Base-by-base conservation (phyloP, 2,888 invertebrate species). In the Epistrophe eligans region DNA sequence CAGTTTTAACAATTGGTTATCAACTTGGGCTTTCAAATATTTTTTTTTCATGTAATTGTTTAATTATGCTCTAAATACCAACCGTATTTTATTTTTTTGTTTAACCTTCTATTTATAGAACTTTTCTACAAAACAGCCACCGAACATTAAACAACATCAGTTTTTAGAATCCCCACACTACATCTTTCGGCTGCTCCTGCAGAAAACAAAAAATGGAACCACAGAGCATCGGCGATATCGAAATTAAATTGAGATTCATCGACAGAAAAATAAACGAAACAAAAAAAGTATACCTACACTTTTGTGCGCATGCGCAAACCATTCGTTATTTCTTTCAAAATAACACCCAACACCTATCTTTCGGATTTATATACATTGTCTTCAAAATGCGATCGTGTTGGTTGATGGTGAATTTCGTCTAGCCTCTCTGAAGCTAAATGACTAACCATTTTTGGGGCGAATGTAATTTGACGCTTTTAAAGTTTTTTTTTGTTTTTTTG, bases 381-480 rank as follows among this genome's bases (percentile, higher is more conserved):
- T 67, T 60, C 55, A 55, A 67, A 50, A 38, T 70, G 43, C 17
- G 48, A 84, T 84, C 71, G 76, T 81, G 52, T 81, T 57, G 62
- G 77, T 81, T 62, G 52, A 72, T 85, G 60, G 71, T 80, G 76
- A 24, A 84, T 43, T 72, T 64, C 50, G 64, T 80, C 79, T 77
- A 60, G 77, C 48, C 66, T 83, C 64, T 89, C 90, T 88, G 79
- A 89, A 90, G 89, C 90, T 66, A 58, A 73, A 55, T 74, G 35
- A 88, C 82, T 77, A 85, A 79, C 89, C 84, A 89, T 90, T 93
- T 93, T 93, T 93, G 92, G 92, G 93, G 90, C 90, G 92, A 92
- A 91, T 93, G 93, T 92, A 93, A 93, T 93, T 93, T 92, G 93
- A 93, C 91, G 84, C 84, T 80, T 85, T 55, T 80, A 35, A 40